Evolutionary conservation across 2,888 invertebrate genomes (phyloP).

Genomic region (Lydus trimaculatus): DNA sequence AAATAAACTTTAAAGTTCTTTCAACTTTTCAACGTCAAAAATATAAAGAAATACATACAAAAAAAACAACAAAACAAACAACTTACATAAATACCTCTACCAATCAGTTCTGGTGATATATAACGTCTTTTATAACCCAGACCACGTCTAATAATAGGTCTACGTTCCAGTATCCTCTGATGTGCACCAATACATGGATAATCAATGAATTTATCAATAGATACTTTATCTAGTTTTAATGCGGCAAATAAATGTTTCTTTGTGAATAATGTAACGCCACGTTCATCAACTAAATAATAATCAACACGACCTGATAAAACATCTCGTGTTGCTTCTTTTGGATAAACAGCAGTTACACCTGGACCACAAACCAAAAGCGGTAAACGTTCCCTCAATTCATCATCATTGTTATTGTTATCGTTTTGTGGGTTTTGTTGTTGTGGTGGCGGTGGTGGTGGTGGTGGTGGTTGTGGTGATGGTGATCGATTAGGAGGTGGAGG

Average conservation of each 20-base stretch:
- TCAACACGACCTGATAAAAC: conserved; percentile 78
- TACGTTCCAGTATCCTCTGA: conserved; percentile 48
- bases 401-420: conserved; percentile 27
- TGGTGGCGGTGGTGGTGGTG: conserved; percentile 23
- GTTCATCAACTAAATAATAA: conserved; percentile 77
- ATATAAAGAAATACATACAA: not conserved
- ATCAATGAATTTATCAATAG: conserved; percentile 51
- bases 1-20: conserved; percentile 1
- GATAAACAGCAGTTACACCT: conserved; percentile 77
- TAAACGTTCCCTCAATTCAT: conserved; percentile 43
- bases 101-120: conserved; percentile 50
- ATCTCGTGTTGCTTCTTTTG: conserved; percentile 76
- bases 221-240: conserved; percentile 70
- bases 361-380: conserved; percentile 55
- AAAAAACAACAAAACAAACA: not conserved
- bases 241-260: conserved; percentile 80
- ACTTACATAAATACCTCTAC: conserved; percentile 54
- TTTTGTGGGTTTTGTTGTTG: not conserved
- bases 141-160: conserved; percentile 42
- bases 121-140: conserved; percentile 50
- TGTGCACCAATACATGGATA: conserved; percentile 56
- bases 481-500: conserved; percentile 36
- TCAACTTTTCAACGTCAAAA: not conserved
- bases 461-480: conserved; percentile 31
- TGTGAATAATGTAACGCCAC: conserved; percentile 71